Conservation (phyloP, 2,797 vertebrate species). For the Iguana delicatissima region DNA sequence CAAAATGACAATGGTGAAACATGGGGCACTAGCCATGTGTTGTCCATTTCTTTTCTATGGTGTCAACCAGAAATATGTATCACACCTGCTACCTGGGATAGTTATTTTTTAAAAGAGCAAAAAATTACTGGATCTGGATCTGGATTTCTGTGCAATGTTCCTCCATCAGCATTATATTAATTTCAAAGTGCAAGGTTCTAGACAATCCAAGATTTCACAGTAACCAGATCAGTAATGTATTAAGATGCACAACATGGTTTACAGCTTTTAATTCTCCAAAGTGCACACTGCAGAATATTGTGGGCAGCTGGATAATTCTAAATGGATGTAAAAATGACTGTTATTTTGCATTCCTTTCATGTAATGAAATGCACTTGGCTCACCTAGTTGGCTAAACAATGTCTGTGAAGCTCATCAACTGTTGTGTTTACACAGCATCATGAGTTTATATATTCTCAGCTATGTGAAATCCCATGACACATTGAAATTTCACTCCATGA, state of each 20-base stretch:
- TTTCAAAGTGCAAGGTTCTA: not conserved
- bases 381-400: not conserved
- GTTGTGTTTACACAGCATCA: not conserved
- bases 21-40: too few species aligned
- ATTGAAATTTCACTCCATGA: not conserved
- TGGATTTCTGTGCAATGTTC: not conserved
- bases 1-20: too few species aligned
- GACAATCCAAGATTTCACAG: not conserved
- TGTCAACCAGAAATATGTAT: not conserved
- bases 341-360: conserved; percentile 17
- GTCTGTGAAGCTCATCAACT: not conserved
- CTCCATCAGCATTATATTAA: not conserved
- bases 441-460: not conserved
- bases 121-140: not conserved
- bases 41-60: not conserved
- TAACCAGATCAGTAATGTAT: not conserved
- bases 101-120: not conserved
- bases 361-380: not conserved
- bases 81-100: not conserved
- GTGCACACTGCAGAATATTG: not conserved
- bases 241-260: not conserved
- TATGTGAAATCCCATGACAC: not conserved
- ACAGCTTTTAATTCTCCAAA: not conserved
- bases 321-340: not conserved
- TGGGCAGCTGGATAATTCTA: not conserved